Evolutionary conservation across 1,140 invertebrate species (phyloP).

Genomic region (Drosophila oshimai): DNA sequence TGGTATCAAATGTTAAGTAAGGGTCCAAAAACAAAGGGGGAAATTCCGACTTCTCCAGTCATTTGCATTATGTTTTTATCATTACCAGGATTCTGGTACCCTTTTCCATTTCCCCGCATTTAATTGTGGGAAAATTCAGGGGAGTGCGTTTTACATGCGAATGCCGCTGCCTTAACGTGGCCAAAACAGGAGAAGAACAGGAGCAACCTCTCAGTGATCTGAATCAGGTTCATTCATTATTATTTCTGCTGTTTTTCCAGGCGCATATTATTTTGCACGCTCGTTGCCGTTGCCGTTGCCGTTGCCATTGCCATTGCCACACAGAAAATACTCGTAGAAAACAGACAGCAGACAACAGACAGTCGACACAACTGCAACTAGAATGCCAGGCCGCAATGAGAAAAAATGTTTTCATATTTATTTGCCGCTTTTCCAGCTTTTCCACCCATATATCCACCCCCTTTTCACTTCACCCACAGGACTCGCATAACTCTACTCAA

Average conservation of each 20-base stretch:
- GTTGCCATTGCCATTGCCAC: too few relatives aligned
- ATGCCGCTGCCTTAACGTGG: constrained; percentile 21
- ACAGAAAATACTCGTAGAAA: too few relatives aligned
- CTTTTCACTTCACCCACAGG: background rate
- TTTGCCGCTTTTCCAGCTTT: constrained; percentile 54
- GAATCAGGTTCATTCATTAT: constrained; percentile 38
- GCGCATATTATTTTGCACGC: constrained; percentile 75
- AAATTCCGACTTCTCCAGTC: background rate
- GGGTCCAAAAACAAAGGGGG: too few relatives aligned
- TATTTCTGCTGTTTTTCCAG: constrained; percentile 34
- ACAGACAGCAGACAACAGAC: too few relatives aligned
- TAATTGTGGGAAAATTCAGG: constrained; percentile 10
- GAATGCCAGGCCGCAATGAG: constrained; percentile 49
- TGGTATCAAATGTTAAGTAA: constrained; percentile 9
- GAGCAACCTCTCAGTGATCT: constrained; percentile 17
- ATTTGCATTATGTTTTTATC: constrained; percentile 49
- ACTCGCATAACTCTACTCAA: constrained; percentile 80
- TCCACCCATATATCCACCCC: too few relatives aligned
- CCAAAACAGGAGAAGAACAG: constrained; percentile 3
- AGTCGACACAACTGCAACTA: constrained; percentile 25
- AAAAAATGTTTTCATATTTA: constrained; percentile 80
- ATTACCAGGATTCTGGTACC: constrained; percentile 44
- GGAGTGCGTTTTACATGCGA: constrained; percentile 36
- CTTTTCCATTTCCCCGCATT: constrained; percentile 20
- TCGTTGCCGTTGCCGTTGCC: constrained; percentile 57